Evolutionary conservation across 2,113 vertebrate genomes (phyloP).

Genomic region (Oenanthe oenanthe): DNA sequence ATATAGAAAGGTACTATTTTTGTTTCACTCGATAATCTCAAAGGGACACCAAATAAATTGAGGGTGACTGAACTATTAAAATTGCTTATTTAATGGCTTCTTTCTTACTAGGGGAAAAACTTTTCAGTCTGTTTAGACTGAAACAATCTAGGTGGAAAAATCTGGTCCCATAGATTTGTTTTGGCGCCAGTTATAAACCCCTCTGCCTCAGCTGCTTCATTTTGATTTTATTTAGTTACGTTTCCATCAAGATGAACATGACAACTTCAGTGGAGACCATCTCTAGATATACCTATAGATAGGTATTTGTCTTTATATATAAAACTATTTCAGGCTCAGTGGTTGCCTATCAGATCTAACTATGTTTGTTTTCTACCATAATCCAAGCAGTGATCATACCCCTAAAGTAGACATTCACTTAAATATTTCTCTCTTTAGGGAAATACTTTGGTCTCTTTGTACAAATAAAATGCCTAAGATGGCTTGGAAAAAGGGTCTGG

Average conservation of each 20-base stretch:
- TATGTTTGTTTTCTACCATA: not conserved
- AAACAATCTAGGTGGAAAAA: constrained; percentile 77
- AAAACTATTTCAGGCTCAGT: not conserved
- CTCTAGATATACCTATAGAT: not conserved
- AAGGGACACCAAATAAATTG: constrained; percentile 65
- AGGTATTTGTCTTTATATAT: fast-evolving
- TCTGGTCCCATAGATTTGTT: constrained; percentile 65
- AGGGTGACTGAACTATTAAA: constrained; percentile 69
- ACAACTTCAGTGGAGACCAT: constrained; percentile 20
- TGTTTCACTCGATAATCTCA: constrained; percentile 68
- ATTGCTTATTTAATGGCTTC: constrained; percentile 69
- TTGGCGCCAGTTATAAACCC: constrained; percentile 66
- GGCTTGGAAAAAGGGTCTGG: not conserved
- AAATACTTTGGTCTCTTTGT: not conserved
- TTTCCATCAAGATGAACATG: constrained; percentile 39
- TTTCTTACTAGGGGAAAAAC: constrained; percentile 63
- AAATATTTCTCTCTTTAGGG: not conserved
- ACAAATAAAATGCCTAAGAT: not conserved
- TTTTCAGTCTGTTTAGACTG: constrained; percentile 72
- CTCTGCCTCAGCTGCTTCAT: constrained; percentile 63
- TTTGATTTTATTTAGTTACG: constrained; percentile 66
- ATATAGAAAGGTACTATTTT: constrained; percentile 29
- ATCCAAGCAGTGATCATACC: not conserved
- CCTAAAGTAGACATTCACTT: not conserved
- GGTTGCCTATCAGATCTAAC: not conserved